Evolutionary conservation across 2,113 vertebrate genomes (phyloP), one percentile per base, ranked within the genome.

Genomic region (Orycteropus afer): DNA sequence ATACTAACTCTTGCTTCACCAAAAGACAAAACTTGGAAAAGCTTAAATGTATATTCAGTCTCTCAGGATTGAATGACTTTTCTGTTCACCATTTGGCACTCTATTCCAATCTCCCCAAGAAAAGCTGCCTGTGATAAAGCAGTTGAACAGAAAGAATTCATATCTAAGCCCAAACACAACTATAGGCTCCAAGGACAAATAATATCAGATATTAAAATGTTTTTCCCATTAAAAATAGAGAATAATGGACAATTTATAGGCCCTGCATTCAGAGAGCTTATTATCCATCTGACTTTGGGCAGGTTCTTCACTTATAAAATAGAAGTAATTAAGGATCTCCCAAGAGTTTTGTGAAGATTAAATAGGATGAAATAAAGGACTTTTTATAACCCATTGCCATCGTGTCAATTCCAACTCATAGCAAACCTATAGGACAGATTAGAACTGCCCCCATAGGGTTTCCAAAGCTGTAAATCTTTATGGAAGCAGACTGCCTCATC

Each of bases 301-400:
- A 80, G 53, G 10, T 71, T 59, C 25, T 83, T 86, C 13, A 40
- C 67, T n/a, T n/a, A 65, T 67, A 84, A 81, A 71, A 51, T 45
- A n/a, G 34, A 83, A 47, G 59, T n/a, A 91, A 55, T 17, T 88
- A 49, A 92, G 73, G 61, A 13, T 12, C 12, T 53, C 23, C 34
- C 32, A 85, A 88, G n/a, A 90, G 37, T 93, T 91, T 63, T 86
- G 34, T 82, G 40, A 95, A 15, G n/a, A 79, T 83, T 88, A 79
- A 96, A 94, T 2, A 87, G 74, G 27, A 93, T 79, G 22, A 88
- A 94, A 92, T 55, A 74, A n/a, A n/a, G n/a, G n/a, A n/a, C n/a
- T n/a, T n/a, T n/a, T n/a, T n/a, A n/a, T n/a, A n/a, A n/a, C n/a
- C n/a, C n/a, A n/a, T n/a, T n/a, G n/a, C n/a, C n/a, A n/a, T n/a